Conservation (phyloP, 2,888 invertebrate species). For the Teleogryllus oceanicus region DNA sequence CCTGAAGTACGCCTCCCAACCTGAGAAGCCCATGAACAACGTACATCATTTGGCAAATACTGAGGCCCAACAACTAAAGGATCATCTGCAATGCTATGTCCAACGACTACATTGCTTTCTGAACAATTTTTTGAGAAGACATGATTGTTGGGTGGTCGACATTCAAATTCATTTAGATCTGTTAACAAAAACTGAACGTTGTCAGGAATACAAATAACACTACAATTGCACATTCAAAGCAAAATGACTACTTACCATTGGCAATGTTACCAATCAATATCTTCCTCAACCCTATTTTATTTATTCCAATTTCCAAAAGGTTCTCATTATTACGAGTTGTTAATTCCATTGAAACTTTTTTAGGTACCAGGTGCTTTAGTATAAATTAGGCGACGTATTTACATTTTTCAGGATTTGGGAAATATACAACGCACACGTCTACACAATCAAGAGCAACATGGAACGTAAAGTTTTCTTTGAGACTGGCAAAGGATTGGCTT, state of each 20-base stretch:
- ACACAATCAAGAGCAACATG: no score
- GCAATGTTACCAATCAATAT: constrained; percentile 62
- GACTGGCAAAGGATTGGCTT: no score
- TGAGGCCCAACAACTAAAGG: constrained; percentile 71
- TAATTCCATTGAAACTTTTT: not conserved
- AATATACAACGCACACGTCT: no score
- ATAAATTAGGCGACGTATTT: no score
- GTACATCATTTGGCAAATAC: constrained; percentile 66
- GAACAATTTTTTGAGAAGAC: constrained; percentile 62
- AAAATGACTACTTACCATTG: constrained; percentile 55
- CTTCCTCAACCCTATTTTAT: constrained; percentile 54
- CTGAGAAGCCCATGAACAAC: constrained; percentile 57
- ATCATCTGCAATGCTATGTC: constrained; percentile 70
- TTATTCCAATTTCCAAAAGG: no score
- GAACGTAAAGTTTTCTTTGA: no score
- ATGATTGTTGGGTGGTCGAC: constrained; percentile 57
- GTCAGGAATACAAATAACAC: not conserved
- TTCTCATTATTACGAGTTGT: constrained; percentile 25
- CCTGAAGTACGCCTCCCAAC: constrained; percentile 69
- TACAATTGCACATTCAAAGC: not conserved
- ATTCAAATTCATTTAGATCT: constrained; percentile 71
- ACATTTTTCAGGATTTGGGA: no score
- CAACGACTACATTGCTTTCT: constrained; percentile 55
- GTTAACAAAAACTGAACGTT: constrained; percentile 36
- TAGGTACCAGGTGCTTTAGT: no score